Evolutionary conservation across 2,888 invertebrate genomes (phyloP), one percentile per base, ranked within the genome.

Genomic region (Spisula solida): DNA sequence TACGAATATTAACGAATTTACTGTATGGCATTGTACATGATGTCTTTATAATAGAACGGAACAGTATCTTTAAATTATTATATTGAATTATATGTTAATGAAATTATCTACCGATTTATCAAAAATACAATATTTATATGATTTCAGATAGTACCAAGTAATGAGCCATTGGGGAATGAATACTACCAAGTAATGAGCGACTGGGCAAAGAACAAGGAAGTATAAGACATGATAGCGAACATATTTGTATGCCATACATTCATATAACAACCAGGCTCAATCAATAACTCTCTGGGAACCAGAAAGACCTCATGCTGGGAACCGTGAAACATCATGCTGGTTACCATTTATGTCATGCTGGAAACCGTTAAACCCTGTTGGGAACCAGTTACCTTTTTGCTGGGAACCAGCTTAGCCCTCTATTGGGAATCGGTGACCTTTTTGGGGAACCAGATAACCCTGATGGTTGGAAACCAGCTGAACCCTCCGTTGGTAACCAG

Each of bases 131-230:
- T 56, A 56, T 56, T 8, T 66, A 10, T 66, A 25, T 25, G 5
- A 66, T 66, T 66, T 66, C 60, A 66, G 60, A 66, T 66, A 66
- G 60, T 66, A 66, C 60, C 25, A 66, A 66, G n/a, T 66, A 66
- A 66, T 51, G 16, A 51, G 51, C 51, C 51, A 12, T 12, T 16
- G 12, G 60, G 60, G n/a, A 60, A 60, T 60, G n/a, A 41, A 66
- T 12, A 66, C n/a, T 51, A 16, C 60, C 25, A 66, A 66, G n/a
- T 66, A 66, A 66, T 51, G 16, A 51, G 51, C 51, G 6, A 12
- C 51, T 16, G 12, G 60, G 60, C 1, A 60, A 60, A n/a, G n/a
- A 41, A 66, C 25, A 66, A 0, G 4, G 14, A 66, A 66, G 25
- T 66, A 5, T 4, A 25, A n/a, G 25, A 25, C 60, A 25, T n/a